These are phyloP conservation scores for Streblospio benedicti DNA, from an alignment of 1,140 invertebrate genomes.

Conservation along the genomic window DNA sequence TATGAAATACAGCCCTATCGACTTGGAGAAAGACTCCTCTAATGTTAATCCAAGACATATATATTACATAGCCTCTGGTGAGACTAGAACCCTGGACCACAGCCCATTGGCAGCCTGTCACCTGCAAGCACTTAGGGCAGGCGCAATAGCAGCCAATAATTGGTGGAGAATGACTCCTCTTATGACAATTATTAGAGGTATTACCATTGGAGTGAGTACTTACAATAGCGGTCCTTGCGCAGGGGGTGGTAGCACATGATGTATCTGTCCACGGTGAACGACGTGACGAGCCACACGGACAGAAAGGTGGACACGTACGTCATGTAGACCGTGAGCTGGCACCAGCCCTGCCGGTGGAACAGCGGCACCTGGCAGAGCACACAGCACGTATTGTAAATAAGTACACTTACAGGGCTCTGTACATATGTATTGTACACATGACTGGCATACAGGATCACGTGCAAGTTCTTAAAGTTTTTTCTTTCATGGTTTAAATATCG, in stretches of 20 bases:
- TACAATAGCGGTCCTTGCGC: neutral
- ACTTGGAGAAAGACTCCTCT: too few relatives aligned
- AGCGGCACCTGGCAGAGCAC: too few relatives aligned
- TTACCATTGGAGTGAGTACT: neutral
- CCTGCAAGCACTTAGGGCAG: neutral
- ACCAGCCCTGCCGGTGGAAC: constrained; percentile 22
- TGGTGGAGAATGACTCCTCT: neutral
- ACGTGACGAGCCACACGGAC: constrained; percentile 15
- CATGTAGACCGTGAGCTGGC: constrained; percentile 21
- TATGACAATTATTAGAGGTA: constrained; percentile 12
- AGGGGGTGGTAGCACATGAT: constrained; percentile 13
- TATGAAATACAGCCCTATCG: too few relatives aligned
- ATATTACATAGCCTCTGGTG: neutral
- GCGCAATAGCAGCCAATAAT: neutral
- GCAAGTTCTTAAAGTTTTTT: too few relatives aligned
- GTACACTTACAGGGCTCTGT: too few relatives aligned
- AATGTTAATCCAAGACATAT: too few relatives aligned
- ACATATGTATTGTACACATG: too few relatives aligned
- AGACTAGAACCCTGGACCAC: neutral
- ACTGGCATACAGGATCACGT: too few relatives aligned
- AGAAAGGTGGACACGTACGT: constrained; percentile 10
- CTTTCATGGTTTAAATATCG: too few relatives aligned
- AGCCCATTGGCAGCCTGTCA: neutral
- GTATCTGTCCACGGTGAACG: constrained; percentile 19
- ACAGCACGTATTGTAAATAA: too few relatives aligned